These are phyloP conservation scores for Zaprionus tsacasi DNA, from an alignment of 1,140 invertebrate species.

Conservation along the genomic window DNA sequence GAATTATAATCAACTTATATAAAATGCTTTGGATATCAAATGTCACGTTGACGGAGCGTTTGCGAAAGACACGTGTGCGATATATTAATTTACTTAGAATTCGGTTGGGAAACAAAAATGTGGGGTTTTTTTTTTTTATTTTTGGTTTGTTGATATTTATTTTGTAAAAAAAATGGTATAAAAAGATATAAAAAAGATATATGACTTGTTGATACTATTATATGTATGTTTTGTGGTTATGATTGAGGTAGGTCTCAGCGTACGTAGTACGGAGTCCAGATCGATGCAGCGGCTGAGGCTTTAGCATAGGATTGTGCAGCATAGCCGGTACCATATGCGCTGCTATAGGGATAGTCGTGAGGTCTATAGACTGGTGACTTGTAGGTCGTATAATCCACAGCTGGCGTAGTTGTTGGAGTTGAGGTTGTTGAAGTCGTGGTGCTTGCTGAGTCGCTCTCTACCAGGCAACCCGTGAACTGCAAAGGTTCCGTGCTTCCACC, in stretches of 20 bases:
- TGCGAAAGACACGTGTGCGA: constrained; percentile 15
- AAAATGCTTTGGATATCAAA: background rate
- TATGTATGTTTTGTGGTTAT: background rate
- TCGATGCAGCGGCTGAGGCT: background rate
- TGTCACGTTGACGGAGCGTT: background rate
- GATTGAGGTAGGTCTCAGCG: background rate
- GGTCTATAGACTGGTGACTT: constrained; percentile 6
- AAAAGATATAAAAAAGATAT: background rate
- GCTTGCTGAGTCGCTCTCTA: background rate
- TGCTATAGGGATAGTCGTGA: constrained; percentile 4
- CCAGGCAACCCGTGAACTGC: constrained; percentile 20
- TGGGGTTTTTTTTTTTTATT: background rate
- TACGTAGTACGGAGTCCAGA: constrained; percentile 1
- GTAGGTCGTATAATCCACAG: background rate
- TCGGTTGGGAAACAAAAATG: background rate
- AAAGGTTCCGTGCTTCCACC: constrained; percentile 6
- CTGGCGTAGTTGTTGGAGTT: background rate
- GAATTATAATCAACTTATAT: background rate
- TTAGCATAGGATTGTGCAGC: background rate
- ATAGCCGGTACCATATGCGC: background rate
- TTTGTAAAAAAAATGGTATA: background rate
- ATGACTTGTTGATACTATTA: background rate
- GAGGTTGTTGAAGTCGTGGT: background rate
- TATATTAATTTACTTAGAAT: background rate
- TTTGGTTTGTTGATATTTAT: background rate